Evolutionary conservation across 1,140 invertebrate genomes (phyloP).

Genomic region (Theocolax elegans): DNA sequence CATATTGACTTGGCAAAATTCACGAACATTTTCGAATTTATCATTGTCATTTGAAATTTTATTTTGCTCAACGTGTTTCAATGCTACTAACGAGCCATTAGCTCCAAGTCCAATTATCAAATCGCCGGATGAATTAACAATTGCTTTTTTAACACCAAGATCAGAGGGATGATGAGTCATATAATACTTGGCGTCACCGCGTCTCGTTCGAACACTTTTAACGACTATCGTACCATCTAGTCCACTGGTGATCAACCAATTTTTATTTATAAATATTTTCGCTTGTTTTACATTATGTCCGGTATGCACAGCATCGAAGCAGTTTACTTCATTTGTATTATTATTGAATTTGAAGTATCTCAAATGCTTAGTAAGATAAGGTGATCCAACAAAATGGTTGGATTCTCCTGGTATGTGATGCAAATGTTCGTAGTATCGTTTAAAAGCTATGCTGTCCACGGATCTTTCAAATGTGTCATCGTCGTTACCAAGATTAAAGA

Average conservation of each 20-base stretch:
- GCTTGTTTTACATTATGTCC: slow-evolving; percentile 51
- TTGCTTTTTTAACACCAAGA: slow-evolving; percentile 50
- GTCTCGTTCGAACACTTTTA: slow-evolving; percentile 31
- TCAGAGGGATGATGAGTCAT: slow-evolving; percentile 54
- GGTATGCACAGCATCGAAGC: slow-evolving; percentile 23
- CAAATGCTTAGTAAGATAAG: slow-evolving; percentile 51
- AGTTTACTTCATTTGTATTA: slow-evolving; percentile 36
- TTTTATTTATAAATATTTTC: slow-evolving; percentile 46
- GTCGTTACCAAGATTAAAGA: slow-evolving; percentile 43
- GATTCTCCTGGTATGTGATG: slow-evolving; percentile 40
- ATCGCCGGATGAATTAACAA: slow-evolving; percentile 46
- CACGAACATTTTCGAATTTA: neutral
- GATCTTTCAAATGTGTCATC: slow-evolving; percentile 16
- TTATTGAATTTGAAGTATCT: slow-evolving; percentile 44
- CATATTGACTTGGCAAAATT: neutral
- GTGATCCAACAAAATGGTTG: slow-evolving; percentile 46
- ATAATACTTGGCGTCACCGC: slow-evolving; percentile 23
- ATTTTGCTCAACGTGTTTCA: slow-evolving; percentile 18
- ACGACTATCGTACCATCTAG: slow-evolving; percentile 53
- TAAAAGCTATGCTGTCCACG: slow-evolving; percentile 25
- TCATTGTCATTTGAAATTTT: neutral
- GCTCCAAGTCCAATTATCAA: slow-evolving; percentile 50
- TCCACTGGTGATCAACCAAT: slow-evolving; percentile 51
- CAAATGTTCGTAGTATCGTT: slow-evolving; percentile 43
- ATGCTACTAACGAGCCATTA: slow-evolving; percentile 55